These are phyloP conservation scores for Miltochrista miniata DNA, from an alignment of 2,888 invertebrate genomes.

Conservation along the genomic window DNA sequence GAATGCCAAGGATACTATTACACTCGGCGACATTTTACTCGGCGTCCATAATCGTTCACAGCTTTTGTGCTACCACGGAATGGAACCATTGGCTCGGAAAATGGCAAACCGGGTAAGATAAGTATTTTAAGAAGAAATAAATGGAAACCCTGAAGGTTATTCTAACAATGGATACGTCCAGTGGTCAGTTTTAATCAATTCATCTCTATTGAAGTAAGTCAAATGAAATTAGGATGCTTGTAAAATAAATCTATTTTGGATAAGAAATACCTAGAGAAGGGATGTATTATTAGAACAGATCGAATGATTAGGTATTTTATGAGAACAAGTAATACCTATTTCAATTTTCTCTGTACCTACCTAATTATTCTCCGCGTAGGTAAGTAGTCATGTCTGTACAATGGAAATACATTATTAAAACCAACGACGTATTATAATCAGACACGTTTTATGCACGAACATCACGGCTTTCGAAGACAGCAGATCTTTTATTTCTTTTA, in stretches of 20 bases:
- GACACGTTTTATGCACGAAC: too few species aligned
- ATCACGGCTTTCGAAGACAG: too few species aligned
- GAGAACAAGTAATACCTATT: too few species aligned
- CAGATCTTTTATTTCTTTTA: too few species aligned
- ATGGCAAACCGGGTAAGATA: conserved; percentile 42
- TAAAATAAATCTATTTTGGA: conserved; percentile 56
- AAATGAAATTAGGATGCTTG: conserved; percentile 34
- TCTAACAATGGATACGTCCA: conserved; percentile 18
- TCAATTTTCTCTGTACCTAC: too few species aligned
- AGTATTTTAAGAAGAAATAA: conserved; percentile 21
- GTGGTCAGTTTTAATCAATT: conserved; percentile 22
- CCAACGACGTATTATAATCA: too few species aligned
- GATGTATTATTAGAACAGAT: too few species aligned
- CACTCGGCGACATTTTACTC: conserved; percentile 36
- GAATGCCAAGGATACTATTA: conserved; percentile 39
- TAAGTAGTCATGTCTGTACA: too few species aligned
- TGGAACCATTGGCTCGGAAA: conserved; percentile 48
- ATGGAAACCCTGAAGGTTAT: conserved; percentile 19
- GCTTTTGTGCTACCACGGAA: conserved; percentile 47
- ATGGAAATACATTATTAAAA: too few species aligned
- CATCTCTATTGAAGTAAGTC: conserved; percentile 10
- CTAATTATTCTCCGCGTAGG: too few species aligned
- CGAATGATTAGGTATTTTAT: too few species aligned
- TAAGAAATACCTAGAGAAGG: too few species aligned
- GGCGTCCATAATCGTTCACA: conserved; percentile 48